Percentiles rank a stretch among this genome's conserved stretches.
These are phyloP conservation scores for Eupelmus urozonus DNA, from an alignment of 2,888 invertebrate genomes.

Conservation along the genomic window DNA sequence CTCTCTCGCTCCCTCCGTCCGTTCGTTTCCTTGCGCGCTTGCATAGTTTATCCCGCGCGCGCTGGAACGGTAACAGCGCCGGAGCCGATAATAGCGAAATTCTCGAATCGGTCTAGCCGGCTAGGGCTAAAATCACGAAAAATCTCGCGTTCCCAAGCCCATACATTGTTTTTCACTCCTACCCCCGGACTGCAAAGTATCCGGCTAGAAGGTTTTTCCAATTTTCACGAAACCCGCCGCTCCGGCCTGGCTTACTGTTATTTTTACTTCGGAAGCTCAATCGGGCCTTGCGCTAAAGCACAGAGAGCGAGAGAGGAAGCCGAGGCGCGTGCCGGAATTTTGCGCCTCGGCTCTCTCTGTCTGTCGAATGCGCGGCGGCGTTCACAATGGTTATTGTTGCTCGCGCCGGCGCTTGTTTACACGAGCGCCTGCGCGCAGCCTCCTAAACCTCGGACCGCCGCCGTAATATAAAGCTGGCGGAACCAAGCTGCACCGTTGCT, in stretches of 20 bases:
- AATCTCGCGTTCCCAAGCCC: neutral
- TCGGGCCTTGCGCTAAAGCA: neutral
- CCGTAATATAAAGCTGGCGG: conserved; percentile 50
- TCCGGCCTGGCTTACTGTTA: neutral
- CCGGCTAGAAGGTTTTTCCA: conserved; percentile 12
- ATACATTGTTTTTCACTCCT: conserved; percentile 10
- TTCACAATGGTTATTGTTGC: conserved; percentile 62
- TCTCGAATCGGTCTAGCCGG: conserved; percentile 12
- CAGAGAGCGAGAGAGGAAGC: neutral
- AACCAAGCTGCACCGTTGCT: conserved; percentile 51
- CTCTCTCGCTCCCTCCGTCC: neutral
- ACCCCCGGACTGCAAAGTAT: neutral
- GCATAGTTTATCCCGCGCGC: conserved; percentile 29
- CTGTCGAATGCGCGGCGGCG: conserved; percentile 60
- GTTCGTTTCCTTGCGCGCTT: neutral
- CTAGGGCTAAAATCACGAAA: conserved; percentile 15
- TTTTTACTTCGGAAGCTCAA: conserved; percentile 18
- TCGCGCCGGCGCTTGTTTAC: conserved; percentile 31
- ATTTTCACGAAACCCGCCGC: conserved; percentile 10
- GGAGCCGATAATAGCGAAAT: conserved; percentile 31
- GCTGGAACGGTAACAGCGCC: neutral
- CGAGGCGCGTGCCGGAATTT: conserved; percentile 22
- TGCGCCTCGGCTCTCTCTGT: conserved; percentile 51
- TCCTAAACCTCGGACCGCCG: neutral
- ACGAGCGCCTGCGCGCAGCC: neutral